Conservation (phyloP, 1,140 invertebrate genomes). For the Drosophila dunni region DNA sequence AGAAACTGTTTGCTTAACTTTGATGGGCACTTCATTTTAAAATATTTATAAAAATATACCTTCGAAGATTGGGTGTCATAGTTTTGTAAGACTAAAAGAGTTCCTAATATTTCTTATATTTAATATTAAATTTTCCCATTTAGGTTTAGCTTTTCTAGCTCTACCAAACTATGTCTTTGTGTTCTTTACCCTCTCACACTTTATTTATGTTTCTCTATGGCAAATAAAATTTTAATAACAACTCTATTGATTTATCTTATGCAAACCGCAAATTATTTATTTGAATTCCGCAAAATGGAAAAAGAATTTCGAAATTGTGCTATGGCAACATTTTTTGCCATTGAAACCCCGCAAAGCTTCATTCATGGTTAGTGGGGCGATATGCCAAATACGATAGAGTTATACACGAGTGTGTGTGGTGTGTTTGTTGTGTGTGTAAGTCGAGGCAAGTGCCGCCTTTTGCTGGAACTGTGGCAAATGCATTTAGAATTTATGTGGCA, state of each 20-base stretch:
- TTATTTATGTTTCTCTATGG: not conserved
- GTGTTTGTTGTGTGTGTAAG: not conserved
- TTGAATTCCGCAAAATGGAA: constrained; percentile 27
- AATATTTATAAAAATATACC: too few relatives aligned
- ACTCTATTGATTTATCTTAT: constrained; percentile 49
- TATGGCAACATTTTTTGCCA: constrained; percentile 53
- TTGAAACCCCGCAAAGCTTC: constrained; percentile 56
- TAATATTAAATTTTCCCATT: too few relatives aligned
- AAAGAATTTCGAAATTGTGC: constrained; percentile 42
- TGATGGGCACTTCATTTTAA: too few relatives aligned
- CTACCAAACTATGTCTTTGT: not conserved
- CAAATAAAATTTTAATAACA: constrained; percentile 38
- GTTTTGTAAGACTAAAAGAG: too few relatives aligned
- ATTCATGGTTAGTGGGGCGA: constrained; percentile 17
- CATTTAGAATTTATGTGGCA: constrained; percentile 82
- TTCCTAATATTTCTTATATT: too few relatives aligned
- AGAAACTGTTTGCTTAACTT: too few relatives aligned
- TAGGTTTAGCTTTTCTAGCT: not conserved
- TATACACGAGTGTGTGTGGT: not conserved
- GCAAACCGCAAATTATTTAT: constrained; percentile 48
- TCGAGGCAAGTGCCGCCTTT: constrained; percentile 20
- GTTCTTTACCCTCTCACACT: not conserved
- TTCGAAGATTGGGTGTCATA: too few relatives aligned
- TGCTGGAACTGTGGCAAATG: constrained; percentile 52
- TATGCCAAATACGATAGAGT: constrained; percentile 42